A percentile compares a stretch with the other conserved stretches of the same genome.
These are phyloP conservation scores for Prietella phreatophila DNA, from an alignment of 2,113 vertebrate genomes.

Conservation along the genomic window DNA sequence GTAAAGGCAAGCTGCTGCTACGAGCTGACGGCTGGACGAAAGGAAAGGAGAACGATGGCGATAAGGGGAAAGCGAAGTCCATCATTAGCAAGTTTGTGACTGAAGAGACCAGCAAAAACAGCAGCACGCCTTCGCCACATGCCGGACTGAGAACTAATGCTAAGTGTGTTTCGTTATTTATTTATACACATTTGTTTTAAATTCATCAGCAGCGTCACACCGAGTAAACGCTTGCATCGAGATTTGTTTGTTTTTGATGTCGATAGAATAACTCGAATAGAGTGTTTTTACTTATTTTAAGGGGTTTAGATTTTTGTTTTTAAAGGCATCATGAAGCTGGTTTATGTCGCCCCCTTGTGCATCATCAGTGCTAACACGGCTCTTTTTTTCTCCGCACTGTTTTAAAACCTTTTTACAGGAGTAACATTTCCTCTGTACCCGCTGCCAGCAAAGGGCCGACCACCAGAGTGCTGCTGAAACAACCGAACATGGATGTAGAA, in stretches of 20 bases:
- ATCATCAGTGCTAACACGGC: background rate
- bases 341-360: conserved; percentile 14
- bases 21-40: conserved; percentile 33
- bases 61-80: conserved; percentile 54
- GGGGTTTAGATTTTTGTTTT: background rate
- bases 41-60: conserved; percentile 20
- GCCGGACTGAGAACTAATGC: conserved; percentile 48
- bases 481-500: conserved; percentile 44
- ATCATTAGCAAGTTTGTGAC: conserved; percentile 68
- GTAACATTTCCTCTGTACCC: conserved; percentile 6
- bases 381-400: background rate
- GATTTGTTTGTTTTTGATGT: background rate
- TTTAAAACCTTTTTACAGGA: background rate
- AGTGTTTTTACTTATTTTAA: background rate
- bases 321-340: no score
- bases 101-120: conserved; percentile 63
- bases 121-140: conserved; percentile 38
- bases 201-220: background rate
- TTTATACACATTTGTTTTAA: background rate
- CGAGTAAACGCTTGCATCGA: background rate
- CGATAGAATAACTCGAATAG: background rate
- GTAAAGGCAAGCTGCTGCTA: conserved; percentile 28
- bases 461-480: conserved; percentile 58
- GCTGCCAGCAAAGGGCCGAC: conserved; percentile 7
- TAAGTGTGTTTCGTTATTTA: conserved; percentile 52